A percentile compares a stretch with the other conserved stretches of the same genome.
Evolutionary conservation across 2,797 vertebrate species (phyloP).

Genomic region (Benthosema pterotum): DNA sequence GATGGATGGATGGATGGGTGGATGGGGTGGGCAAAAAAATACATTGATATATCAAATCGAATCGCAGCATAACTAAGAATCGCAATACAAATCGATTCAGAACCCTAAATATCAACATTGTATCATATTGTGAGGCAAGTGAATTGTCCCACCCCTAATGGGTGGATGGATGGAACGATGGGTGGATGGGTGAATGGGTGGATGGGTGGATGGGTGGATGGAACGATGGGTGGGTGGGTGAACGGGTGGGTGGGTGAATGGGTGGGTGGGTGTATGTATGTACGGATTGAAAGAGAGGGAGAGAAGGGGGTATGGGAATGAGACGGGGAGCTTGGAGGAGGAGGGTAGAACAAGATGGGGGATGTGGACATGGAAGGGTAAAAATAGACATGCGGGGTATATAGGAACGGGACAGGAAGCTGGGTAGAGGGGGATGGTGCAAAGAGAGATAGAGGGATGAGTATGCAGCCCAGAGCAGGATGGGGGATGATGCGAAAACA

Average conservation of each 20-base stretch:
- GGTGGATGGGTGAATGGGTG: background rate
- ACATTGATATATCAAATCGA: too few species aligned
- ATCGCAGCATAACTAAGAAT: too few species aligned
- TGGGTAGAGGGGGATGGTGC: background rate
- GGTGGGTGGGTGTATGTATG: background rate
- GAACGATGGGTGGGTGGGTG: too few species aligned
- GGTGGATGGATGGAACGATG: background rate
- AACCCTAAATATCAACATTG: too few species aligned
- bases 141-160: too few species aligned
- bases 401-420: slow-evolving; percentile 25
- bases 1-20: background rate
- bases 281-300: background rate
- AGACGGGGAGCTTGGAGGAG: background rate
- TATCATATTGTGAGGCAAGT: too few species aligned
- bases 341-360: background rate
- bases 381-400: background rate
- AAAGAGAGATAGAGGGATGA: background rate
- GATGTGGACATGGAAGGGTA: background rate
- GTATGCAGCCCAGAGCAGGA: slow-evolving; percentile 11
- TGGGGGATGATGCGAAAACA: slow-evolving; percentile 11
- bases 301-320: background rate
- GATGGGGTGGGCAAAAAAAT: too few species aligned
- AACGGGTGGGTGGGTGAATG: background rate
- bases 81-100: too few species aligned
- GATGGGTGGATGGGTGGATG: too few species aligned